A percentile compares a stretch with the other conserved stretches of the same genome.
These are phyloP conservation scores for Prunella himalayana DNA, from an alignment of 2,113 vertebrate species.

Conservation along the genomic window DNA sequence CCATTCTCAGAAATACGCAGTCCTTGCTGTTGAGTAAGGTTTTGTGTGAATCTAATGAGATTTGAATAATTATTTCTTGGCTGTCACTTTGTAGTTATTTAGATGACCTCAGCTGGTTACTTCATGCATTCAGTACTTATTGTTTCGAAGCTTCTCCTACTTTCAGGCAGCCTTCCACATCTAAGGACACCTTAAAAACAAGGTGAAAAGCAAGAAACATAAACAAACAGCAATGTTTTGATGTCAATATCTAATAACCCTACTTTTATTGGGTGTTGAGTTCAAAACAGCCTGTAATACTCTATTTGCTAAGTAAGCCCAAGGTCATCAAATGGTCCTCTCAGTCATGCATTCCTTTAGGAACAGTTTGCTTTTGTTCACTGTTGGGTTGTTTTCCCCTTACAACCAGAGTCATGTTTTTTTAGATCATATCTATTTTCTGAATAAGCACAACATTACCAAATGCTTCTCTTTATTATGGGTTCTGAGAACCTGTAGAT, in stretches of 20 bases:
- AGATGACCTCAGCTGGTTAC: not conserved
- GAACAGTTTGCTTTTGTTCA: constrained; percentile 26
- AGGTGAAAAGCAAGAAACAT: not conserved
- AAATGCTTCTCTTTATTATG: not conserved
- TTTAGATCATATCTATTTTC: constrained; percentile 11
- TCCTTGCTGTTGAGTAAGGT: not conserved
- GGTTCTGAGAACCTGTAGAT: not conserved
- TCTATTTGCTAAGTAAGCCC: not conserved
- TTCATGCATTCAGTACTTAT: not conserved
- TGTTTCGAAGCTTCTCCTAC: not conserved
- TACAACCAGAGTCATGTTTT: not conserved
- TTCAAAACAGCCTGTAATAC: not conserved
- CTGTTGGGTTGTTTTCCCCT: not conserved
- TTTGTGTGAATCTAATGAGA: not conserved
- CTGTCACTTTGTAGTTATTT: not conserved
- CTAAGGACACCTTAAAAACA: not conserved
- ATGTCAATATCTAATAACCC: not conserved
- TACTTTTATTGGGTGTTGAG: not conserved
- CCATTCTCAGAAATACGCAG: not conserved
- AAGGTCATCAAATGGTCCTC: not conserved
- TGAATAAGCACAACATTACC: not conserved
- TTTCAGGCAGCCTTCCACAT: not conserved
- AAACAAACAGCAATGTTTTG: not conserved
- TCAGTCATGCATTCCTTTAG: not conserved
- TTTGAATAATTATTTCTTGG: not conserved